Evolutionary conservation across 2,888 invertebrate genomes (phyloP).

Genomic region (Nemapogon koenigi): DNA sequence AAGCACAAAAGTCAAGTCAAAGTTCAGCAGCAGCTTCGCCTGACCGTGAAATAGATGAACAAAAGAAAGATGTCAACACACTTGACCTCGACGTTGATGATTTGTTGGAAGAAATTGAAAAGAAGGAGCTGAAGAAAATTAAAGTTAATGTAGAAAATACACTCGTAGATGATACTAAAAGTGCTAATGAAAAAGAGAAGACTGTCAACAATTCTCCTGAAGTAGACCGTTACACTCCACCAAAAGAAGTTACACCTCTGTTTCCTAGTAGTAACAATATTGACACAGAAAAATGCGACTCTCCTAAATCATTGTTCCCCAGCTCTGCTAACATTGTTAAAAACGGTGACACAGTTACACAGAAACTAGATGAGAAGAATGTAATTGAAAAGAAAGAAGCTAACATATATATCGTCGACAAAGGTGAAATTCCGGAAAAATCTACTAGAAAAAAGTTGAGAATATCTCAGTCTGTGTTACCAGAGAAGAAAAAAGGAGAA

Average conservation of each 20-base stretch:
- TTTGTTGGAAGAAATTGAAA: constrained; percentile 46
- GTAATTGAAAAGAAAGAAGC: constrained; percentile 35
- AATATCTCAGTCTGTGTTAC: constrained; percentile 49
- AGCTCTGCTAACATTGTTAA: constrained; percentile 25
- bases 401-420: constrained; percentile 40
- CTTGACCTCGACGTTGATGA: constrained; percentile 49
- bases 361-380: constrained; percentile 19
- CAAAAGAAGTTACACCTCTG: constrained; percentile 21
- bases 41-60: too few relatives aligned
- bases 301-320: constrained; percentile 21
- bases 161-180: constrained; percentile 21
- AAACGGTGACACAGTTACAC: constrained; percentile 19
- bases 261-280: constrained; percentile 28
- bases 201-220: constrained; percentile 31
- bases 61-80: too few relatives aligned
- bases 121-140: constrained; percentile 46
- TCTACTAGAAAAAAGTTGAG: constrained; percentile 41
- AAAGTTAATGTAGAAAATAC: too few relatives aligned
- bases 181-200: constrained; percentile 17
- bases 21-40: constrained; percentile 19
- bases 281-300: constrained; percentile 24
- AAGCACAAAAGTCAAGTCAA: constrained; percentile 8
- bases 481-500: constrained; percentile 34
- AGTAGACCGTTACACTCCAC: constrained; percentile 22
- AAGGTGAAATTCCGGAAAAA: constrained; percentile 29